Evolutionary conservation across 2,888 invertebrate genomes (phyloP), one percentile per base, ranked within the genome.

Genomic region (Drosophila incognita): DNA sequence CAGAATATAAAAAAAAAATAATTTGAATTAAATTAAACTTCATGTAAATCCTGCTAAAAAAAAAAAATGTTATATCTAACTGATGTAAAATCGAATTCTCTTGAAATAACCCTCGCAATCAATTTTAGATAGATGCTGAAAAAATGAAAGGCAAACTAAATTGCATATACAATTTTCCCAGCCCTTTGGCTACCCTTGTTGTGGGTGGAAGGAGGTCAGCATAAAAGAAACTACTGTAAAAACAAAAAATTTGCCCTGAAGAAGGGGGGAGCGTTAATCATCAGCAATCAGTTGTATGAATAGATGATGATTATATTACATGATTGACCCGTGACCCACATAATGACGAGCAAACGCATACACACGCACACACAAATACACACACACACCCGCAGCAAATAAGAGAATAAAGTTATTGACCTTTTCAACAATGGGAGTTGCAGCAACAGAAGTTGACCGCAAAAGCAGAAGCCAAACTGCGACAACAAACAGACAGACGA

Each of bases 311-410:
- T 77, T 74, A 58, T 71, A 66, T 75, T 75, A 76, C 79, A 68
- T 57, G 78, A 72, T 79, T 85, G 85, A 85, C 85, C 89, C 85
- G 85, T 89, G 85, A 85, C 89, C 85, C 85, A 85, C 85, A 85
- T 80, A 78, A 75, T 81, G 72, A 64, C 49, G 31, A 63, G 35
- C 71, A 31, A 52, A 54, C 52, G 40, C 48, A 38, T 15, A 18
- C 24, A 42, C 58, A 69, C 69, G 74, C 60, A 62, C 51, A 40
- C 27, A 27, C 27, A 27, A 27, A 27, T 27, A 27, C 27, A 27
- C 27, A 27, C 53, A 69, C 56, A 62, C 88, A 68, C 85, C 87
- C 87, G 82, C 85, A 85, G 72, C 58, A 40, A 56, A 54, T 27
- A 65, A 27, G 49, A 29, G 52, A 53, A 74, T 53, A 42, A 67